A percentile compares a stretch with the other conserved stretches of the same genome.
Evolutionary conservation across 2,113 vertebrate genomes (phyloP).

Genomic region (Vidua chalybeata): DNA sequence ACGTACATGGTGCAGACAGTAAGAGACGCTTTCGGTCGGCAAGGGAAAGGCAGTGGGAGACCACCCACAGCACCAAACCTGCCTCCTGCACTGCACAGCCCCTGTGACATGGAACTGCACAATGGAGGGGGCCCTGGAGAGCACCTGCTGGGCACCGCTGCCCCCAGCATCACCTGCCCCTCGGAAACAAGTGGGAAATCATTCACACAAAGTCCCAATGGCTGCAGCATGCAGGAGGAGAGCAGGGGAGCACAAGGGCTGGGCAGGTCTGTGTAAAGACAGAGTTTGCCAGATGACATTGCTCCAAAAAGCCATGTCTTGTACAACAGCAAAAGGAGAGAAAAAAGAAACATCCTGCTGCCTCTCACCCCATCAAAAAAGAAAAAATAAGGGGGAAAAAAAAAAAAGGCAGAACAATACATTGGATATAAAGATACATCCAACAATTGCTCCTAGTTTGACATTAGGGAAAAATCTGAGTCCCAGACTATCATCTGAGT

Average conservation of each 20-base stretch:
- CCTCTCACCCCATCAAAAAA: background rate
- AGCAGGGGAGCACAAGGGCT: background rate
- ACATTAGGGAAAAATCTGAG: background rate
- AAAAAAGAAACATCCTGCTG: background rate
- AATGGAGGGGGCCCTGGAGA: background rate
- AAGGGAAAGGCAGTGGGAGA: background rate
- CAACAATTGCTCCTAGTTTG: background rate
- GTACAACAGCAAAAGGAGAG: background rate
- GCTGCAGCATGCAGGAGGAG: rapidly evolving
- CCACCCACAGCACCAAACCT: background rate
- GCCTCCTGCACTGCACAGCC: background rate
- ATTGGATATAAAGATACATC: background rate
- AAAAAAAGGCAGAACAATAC: background rate
- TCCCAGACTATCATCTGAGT: background rate
- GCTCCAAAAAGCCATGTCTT: background rate
- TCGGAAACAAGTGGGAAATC: background rate
- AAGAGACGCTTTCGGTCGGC: background rate
- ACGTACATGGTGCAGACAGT: background rate
- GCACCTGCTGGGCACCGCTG: background rate
- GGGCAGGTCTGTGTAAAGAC: background rate
- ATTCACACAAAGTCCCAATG: background rate
- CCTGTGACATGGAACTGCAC: background rate
- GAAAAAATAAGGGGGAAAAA: rapidly evolving
- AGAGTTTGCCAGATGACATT: background rate
- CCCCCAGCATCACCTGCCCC: background rate